Percentiles rank a stretch among this genome's conserved stretches.
These are phyloP conservation scores for Meloidogyne chitwoodi DNA, from an alignment of 1,140 invertebrate species.

Conservation along the genomic window DNA sequence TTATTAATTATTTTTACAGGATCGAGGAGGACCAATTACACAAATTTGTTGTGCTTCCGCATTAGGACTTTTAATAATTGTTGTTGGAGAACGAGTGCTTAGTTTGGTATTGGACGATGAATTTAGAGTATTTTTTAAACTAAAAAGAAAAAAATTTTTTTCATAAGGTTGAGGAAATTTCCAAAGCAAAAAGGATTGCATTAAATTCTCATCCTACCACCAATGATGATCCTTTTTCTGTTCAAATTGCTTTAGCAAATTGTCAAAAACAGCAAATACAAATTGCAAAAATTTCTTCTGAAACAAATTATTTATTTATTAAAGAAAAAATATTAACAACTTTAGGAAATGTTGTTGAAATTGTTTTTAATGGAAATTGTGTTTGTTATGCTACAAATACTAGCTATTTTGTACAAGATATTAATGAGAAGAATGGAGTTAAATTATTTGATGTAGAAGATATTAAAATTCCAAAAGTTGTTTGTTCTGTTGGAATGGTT, in stretches of 20 bases:
- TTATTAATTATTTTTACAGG: neutral
- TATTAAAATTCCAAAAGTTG: neutral
- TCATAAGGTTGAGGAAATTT: neutral
- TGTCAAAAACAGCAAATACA: neutral
- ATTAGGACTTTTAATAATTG: slow-evolving; percentile 9
- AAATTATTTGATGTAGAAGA: slow-evolving; percentile 14
- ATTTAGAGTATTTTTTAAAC: neutral
- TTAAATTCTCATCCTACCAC: slow-evolving; percentile 3
- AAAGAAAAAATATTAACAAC: neutral
- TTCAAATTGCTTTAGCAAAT: slow-evolving; percentile 4
- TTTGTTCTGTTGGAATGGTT: slow-evolving; percentile 14
- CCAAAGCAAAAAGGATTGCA: neutral
- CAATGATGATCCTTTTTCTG: slow-evolving; percentile 8
- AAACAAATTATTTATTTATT: neutral
- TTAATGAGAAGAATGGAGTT: neutral
- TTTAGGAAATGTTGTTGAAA: slow-evolving; percentile 2
- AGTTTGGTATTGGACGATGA: slow-evolving; percentile 1
- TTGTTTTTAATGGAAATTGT: slow-evolving; percentile 14
- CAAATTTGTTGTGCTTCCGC: slow-evolving; percentile 21
- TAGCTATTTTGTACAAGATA: slow-evolving; percentile 3
- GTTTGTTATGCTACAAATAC: slow-evolving; percentile 11
- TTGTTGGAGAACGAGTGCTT: slow-evolving; percentile 13
- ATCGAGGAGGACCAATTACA: neutral
- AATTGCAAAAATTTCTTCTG: slow-evolving; percentile 6
- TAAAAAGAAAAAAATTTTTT: neutral